phyloP scores from a whole-genome alignment of 1,140 invertebrate species.

The Manduca sexta region DNA sequence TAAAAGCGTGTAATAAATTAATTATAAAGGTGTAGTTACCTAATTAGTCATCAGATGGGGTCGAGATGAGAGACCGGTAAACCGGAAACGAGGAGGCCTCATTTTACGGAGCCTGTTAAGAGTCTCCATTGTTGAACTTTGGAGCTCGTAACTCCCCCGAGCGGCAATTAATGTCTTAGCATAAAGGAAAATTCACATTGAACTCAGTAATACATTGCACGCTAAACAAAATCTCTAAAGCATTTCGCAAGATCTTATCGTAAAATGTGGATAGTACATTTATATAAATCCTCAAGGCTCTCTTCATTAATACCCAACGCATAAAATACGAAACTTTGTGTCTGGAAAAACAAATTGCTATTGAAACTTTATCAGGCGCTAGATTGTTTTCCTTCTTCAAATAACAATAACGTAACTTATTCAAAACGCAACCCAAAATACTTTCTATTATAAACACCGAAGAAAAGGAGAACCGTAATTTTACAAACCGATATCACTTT shows the following conservation, averaged over 20 bases:
- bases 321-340: too few relatives aligned
- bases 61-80: conserved; percentile 21
- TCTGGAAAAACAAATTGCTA: too few relatives aligned
- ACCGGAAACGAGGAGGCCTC: conserved; percentile 29
- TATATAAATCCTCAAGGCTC: too few relatives aligned
- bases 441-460: too few relatives aligned
- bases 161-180: conserved; percentile 13
- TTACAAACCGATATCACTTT: too few relatives aligned
- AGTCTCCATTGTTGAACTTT: conserved; percentile 56
- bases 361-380: too few relatives aligned
- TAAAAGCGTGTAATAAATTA: conserved; percentile 26
- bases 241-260: neutral
- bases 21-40: conserved; percentile 24
- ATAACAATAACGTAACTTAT: too few relatives aligned
- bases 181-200: conserved; percentile 13
- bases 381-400: too few relatives aligned
- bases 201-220: conserved; percentile 1
- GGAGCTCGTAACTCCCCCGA: conserved; percentile 24
- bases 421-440: too few relatives aligned
- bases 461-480: too few relatives aligned
- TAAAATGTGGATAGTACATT: neutral
- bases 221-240: conserved; percentile 6
- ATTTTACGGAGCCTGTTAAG: conserved; percentile 50
- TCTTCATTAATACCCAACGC: too few relatives aligned
- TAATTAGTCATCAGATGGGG: conserved; percentile 35